Evolutionary conservation across 2,113 vertebrate genomes (phyloP).

Genomic region (Pluvialis apricaria): DNA sequence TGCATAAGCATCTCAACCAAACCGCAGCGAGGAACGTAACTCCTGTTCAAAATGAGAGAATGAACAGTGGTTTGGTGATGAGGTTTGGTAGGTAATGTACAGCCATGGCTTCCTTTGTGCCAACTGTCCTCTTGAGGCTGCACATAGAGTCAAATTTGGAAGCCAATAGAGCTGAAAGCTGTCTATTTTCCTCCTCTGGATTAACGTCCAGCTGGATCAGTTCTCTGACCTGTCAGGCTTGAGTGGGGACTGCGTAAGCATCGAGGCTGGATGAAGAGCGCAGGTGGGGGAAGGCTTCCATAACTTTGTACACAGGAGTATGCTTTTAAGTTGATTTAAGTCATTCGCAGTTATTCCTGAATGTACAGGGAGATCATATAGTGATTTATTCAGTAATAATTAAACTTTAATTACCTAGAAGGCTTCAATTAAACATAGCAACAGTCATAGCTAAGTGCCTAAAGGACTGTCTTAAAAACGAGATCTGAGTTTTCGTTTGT

Average conservation of each 20-base stretch:
- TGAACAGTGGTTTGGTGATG: not conserved
- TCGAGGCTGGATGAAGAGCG: not conserved
- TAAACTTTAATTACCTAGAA: not conserved
- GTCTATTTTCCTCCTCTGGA: not conserved
- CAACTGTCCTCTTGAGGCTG: not conserved
- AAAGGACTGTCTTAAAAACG: not conserved
- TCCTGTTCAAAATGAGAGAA: not conserved
- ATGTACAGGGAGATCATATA: not conserved
- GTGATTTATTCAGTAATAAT: conserved; percentile 9
- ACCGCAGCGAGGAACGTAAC: not conserved
- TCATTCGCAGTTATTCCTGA: not conserved
- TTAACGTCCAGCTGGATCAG: not conserved
- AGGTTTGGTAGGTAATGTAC: not conserved
- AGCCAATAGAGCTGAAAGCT: not conserved
- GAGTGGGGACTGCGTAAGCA: not conserved
- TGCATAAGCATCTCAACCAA: not conserved
- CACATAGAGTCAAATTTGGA: not conserved
- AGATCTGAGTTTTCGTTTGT: not conserved
- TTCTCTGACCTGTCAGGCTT: not conserved
- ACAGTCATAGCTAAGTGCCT: not conserved
- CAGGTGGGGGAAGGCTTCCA: not conserved
- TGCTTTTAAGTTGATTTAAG: not conserved
- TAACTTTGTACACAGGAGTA: not conserved
- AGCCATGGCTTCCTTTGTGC: not conserved
- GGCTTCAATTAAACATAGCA: not conserved